A percentile compares a stretch with the other conserved stretches of the same genome.
phyloP scores from a whole-genome alignment of 2,797 vertebrate genomes.

The Artibeus lituratus region DNA sequence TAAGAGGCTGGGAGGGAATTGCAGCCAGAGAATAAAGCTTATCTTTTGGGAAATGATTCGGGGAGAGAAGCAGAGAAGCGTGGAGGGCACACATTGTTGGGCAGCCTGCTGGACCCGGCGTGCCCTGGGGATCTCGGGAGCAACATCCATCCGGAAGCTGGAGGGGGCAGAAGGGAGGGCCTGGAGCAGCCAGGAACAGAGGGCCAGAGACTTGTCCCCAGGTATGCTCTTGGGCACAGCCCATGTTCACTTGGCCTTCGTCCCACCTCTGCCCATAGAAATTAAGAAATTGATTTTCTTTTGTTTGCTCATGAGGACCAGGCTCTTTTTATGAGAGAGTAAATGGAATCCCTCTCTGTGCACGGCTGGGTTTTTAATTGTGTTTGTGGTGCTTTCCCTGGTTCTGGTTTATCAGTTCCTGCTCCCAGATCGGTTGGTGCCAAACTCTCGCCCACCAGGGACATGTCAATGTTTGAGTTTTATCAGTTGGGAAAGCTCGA shows the following conservation, averaged over 20 bases:
- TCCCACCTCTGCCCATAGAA: constrained; percentile 83
- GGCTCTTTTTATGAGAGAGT: constrained; percentile 81
- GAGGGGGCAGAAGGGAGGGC: background rate
- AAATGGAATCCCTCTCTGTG: constrained; percentile 82
- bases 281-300: constrained; percentile 87
- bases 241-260: constrained; percentile 51
- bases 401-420: constrained; percentile 80
- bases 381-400: constrained; percentile 80
- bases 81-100: background rate
- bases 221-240: background rate
- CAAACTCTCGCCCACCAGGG: constrained; percentile 72
- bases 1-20: constrained; percentile 27
- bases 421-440: constrained; percentile 73
- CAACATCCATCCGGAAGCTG: background rate
- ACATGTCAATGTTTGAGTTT: constrained; percentile 73
- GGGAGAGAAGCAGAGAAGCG: background rate
- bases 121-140: background rate
- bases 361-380: constrained; percentile 82
- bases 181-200: background rate
- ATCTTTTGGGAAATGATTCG: constrained; percentile 50
- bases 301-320: constrained; percentile 82
- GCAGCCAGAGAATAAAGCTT: background rate
- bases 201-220: background rate
- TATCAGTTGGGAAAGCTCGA: constrained; percentile 71
- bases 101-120: background rate